phyloP scores from a whole-genome alignment of 2,888 invertebrate genomes.

The Aleiodes testaceus region DNA sequence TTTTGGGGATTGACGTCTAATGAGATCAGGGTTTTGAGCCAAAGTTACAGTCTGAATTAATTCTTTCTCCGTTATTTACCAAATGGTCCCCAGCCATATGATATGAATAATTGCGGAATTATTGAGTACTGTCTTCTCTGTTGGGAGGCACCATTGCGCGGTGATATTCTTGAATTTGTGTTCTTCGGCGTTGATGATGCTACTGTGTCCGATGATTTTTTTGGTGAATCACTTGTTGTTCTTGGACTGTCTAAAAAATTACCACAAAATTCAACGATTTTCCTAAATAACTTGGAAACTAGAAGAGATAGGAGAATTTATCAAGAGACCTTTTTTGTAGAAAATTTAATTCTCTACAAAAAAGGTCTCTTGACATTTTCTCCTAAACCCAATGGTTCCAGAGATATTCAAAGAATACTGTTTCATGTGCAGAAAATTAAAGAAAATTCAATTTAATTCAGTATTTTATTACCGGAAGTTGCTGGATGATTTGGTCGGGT shows the following conservation, averaged over 20 bases:
- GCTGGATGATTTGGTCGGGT: slow-evolving; percentile 55
- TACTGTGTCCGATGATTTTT: slow-evolving; percentile 24
- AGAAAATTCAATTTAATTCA: neutral
- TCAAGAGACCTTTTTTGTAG: too few relatives aligned
- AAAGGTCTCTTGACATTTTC: too few relatives aligned
- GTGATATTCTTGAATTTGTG: slow-evolving; percentile 57
- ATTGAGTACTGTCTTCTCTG: slow-evolving; percentile 69
- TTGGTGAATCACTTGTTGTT: slow-evolving; percentile 42
- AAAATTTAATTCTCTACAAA: too few relatives aligned
- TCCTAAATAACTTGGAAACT: too few relatives aligned
- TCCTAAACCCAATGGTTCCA: too few relatives aligned
- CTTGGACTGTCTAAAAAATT: slow-evolving; percentile 41
- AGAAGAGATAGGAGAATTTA: too few relatives aligned
- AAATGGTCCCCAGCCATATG: slow-evolving; percentile 75
- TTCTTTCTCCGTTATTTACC: slow-evolving; percentile 65
- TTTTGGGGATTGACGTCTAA: slow-evolving; percentile 34
- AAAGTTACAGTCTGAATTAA: too few relatives aligned
- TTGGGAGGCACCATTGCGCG: slow-evolving; percentile 57
- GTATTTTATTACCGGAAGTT: slow-evolving; percentile 42
- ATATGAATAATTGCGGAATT: slow-evolving; percentile 75
- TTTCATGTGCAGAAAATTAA: too few relatives aligned
- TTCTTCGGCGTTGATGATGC: slow-evolving; percentile 44
- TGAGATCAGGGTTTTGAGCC: slow-evolving; percentile 45
- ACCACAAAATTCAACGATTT: neutral
- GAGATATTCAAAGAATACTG: neutral